Evolutionary conservation across 2,113 vertebrate genomes (phyloP).

Genomic region (Solea solea): DNA sequence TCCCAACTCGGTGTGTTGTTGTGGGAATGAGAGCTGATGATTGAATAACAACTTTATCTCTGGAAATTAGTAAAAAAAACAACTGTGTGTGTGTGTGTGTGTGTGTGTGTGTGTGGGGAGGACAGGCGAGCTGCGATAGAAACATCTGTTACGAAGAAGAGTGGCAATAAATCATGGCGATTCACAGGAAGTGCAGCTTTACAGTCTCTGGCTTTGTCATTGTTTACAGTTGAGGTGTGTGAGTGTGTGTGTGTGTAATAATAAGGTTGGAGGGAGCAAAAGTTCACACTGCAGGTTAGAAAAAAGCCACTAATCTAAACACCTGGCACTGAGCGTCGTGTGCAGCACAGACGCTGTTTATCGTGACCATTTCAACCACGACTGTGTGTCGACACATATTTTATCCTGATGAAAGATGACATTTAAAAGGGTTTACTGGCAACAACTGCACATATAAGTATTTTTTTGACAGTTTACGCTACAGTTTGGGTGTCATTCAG

Average conservation of each 20-base stretch:
- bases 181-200: background rate
- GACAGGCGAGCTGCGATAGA: background rate
- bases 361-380: background rate
- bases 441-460: too few relatives aligned
- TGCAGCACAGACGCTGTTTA: background rate
- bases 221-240: background rate
- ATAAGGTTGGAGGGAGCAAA: conserved; percentile 18
- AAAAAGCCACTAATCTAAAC: conserved; percentile 22
- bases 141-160: background rate
- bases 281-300: conserved; percentile 50
- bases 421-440: too few relatives aligned
- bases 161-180: conserved; percentile 5
- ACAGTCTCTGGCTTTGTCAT: background rate
- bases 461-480: too few relatives aligned
- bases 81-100: background rate
- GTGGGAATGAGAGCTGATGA: too few relatives aligned
- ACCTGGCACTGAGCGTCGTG: conserved; percentile 14
- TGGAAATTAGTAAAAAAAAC: too few relatives aligned
- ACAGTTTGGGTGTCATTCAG: too few relatives aligned
- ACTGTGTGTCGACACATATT: too few relatives aligned
- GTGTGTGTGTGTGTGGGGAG: background rate
- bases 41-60: too few relatives aligned
- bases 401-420: too few relatives aligned
- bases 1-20: too few relatives aligned
- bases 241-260: conserved; percentile 7